Evolutionary conservation across 2,113 vertebrate species (phyloP), one percentile per base, ranked within the genome.

Genomic region (Nothoprocta perdicaria): DNA sequence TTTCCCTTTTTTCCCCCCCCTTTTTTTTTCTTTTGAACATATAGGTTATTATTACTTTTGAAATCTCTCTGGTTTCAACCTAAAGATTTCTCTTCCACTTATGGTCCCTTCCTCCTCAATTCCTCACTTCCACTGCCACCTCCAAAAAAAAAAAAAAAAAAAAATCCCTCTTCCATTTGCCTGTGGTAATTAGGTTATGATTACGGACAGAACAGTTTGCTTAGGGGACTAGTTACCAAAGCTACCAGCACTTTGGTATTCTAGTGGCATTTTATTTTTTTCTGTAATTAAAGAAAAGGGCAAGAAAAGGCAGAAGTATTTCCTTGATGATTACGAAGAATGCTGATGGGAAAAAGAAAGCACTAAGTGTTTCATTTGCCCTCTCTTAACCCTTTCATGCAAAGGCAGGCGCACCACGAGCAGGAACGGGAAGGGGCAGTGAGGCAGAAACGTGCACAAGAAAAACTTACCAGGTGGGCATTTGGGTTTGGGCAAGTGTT

Each of bases 221-320:
- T 97, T 95, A 94, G 60, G 86, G 86, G 90, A 94, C 89, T 93
- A 94, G 88, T 95, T 97, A 97, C 85, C 85, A 95, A 94, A 97
- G 91, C 85, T 95, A 95, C 79, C 81, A 96, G 73, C 45, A 94
- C 82, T 80, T 89, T 84, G 69, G 62, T 88, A 94, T 95, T 96
- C 87, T 96, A 91, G 89, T 82, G 83, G 93, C 75, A 91, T 88
- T 97, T 96, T 92, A 67, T 87, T 95, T 93, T 48, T 85, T 82
- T 80, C 65, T 81, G 18, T 78, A 93, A 78, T 95, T 95, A 84
- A 94, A 90, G 71, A 89, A 86, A 91, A 57, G n/a, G 7, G 2
- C n/a, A 80, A 86, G 65, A 95, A 93, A 94, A 90, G 35, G 60
- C 15, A 90, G 45, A 96, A 92, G 79, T 86, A 84, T 93, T 96